Base-by-base conservation (phyloP, 2,113 vertebrate species). In the Parotia lawesii region DNA sequence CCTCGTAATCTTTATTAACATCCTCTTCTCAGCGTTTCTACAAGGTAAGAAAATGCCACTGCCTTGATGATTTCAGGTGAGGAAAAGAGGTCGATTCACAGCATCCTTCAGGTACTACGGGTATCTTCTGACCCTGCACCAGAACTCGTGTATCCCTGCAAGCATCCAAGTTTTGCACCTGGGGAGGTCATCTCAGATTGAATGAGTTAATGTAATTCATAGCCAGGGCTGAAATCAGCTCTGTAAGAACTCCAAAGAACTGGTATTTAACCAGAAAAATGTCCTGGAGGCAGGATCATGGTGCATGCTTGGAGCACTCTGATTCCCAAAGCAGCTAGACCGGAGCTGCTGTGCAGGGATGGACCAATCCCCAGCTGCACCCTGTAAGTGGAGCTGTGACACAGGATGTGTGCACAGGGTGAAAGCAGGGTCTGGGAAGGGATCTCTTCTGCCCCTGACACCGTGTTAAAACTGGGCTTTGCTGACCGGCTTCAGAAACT, bases 291-390 rank as follows among this genome's bases (percentile, higher is more conserved):
- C 5, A 89, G 56, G 42, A 27, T 9, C 6, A 3, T 1, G 10
- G 42, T 50, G 27, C 8, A 24, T 42, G 7, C 5, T 17, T 21
- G 0, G 35, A 45, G 25, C 1, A 2, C 3, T 2, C 3, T 2
- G 19, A 45, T 66, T 60, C 38, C 47, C 2, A 13, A 31, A 47
- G 65, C 50, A 57, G 37, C 9, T 1, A 5, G 40, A 6, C 35
- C 75, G 33, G 48, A 58, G 51, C 25, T 44, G 56, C 29, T 0
- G 0, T 6, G 37, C 42, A 64, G 72, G 35, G 45, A 33, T 31
- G 12, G 28, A 6, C 22, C 6, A 4, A 4, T 17, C 9, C 56
- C 17, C 1, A 1, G 5, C 23, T 37, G 44, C 5, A 9, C 15
- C 13, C 57, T 42, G 18, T 5, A 1, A 35, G 20, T 0, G 47